A percentile compares a stretch with the other conserved stretches of the same genome.
phyloP scores from a whole-genome alignment of 1,140 invertebrate genomes.

The Sarcophaga peregrina region DNA sequence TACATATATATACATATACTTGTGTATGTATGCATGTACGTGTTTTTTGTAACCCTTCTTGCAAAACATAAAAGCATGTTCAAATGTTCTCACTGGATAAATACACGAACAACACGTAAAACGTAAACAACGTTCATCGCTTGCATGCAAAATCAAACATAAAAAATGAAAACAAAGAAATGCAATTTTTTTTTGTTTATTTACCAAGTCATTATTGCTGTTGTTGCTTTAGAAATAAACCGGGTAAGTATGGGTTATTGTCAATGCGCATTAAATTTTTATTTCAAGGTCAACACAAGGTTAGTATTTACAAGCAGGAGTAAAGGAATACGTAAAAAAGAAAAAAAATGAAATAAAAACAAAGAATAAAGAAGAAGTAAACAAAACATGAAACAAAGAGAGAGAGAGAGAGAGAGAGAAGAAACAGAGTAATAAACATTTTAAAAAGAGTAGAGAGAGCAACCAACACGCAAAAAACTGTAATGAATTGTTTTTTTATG shows the following conservation, averaged over 20 bases:
- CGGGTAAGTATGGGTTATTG: neutral
- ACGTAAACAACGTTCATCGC: neutral
- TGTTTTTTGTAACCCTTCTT: neutral
- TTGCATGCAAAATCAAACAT: neutral
- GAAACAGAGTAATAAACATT: too few species aligned
- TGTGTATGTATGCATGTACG: too few species aligned
- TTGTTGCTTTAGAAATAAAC: neutral
- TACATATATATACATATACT: too few species aligned
- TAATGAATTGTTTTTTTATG: too few species aligned
- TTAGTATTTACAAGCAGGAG: neutral
- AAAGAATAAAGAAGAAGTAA: neutral
- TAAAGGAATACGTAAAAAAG: neutral
- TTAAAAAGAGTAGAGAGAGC: too few species aligned
- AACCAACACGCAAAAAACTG: too few species aligned
- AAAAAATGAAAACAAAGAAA: neutral
- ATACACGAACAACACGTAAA: neutral
- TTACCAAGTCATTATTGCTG: neutral
- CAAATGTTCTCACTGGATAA: neutral
- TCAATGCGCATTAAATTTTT: conserved; percentile 27
- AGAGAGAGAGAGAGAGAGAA: too few species aligned
- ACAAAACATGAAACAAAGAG: neutral
- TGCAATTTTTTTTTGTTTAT: conserved; percentile 12
- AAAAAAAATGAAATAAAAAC: neutral
- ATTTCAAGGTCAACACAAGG: conserved; percentile 32
- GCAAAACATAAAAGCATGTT: neutral